phyloP scores from a whole-genome alignment of 2,113 vertebrate species.

The Pluvialis apricaria region DNA sequence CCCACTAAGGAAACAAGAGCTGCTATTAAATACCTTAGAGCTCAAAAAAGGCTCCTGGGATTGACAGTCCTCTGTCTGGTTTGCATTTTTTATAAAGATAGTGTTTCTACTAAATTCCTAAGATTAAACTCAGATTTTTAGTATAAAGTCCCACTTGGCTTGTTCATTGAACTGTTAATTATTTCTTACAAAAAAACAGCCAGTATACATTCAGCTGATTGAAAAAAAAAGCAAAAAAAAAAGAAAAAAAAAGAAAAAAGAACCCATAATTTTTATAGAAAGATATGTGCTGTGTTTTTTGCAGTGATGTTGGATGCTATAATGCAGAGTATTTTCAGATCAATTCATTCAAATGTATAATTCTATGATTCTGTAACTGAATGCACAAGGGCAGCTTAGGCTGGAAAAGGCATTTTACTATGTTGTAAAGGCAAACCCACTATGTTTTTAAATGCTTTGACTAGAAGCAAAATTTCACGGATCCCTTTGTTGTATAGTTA shows the following conservation, averaged over 20 bases:
- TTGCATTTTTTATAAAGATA: slow-evolving; percentile 4
- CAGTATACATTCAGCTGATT: background rate
- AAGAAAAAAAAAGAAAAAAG: background rate
- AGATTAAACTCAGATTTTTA: slow-evolving; percentile 8
- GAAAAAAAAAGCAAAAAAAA: background rate
- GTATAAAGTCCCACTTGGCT: background rate
- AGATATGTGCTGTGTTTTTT: background rate
- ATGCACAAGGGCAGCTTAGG: background rate
- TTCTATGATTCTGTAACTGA: background rate
- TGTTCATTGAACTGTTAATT: background rate
- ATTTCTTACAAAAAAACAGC: background rate
- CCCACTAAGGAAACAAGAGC: background rate
- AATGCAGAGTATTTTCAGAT: background rate
- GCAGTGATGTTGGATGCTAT: background rate
- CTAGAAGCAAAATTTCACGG: background rate
- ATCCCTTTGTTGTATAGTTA: background rate
- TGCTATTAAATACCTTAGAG: slow-evolving; percentile 22
- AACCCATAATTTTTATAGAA: background rate
- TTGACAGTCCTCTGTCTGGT: background rate
- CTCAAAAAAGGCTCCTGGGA: background rate
- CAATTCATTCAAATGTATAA: background rate
- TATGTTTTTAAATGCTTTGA: background rate
- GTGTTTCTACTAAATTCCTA: background rate
- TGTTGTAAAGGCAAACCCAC: background rate
- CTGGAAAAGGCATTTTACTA: background rate